Conservation (phyloP, 2,888 invertebrate species). For the Melanargia galathea region DNA sequence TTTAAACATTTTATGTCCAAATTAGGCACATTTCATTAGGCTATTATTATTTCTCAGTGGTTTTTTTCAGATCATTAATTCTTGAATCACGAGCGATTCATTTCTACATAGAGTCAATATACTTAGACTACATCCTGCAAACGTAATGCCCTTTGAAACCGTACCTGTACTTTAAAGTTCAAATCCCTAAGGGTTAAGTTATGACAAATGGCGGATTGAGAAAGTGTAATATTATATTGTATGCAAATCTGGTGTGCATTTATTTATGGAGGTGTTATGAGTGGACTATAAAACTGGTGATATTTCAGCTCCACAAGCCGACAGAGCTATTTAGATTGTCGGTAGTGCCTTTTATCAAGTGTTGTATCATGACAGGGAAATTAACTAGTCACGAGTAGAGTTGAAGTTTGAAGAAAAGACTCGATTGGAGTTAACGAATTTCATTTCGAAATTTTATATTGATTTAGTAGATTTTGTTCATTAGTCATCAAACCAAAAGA, state of each 20-base stretch:
- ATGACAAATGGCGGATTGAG: constrained; percentile 20
- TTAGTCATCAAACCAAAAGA: no score
- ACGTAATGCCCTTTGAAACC: not conserved
- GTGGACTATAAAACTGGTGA: constrained; percentile 29
- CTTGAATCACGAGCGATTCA: not conserved
- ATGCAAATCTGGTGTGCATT: constrained; percentile 22
- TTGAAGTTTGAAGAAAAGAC: not conserved
- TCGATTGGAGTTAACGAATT: not conserved
- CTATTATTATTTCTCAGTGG: no score
- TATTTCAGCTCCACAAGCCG: constrained; percentile 19
- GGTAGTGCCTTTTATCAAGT: constrained; percentile 15
- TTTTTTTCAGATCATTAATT: not conserved
- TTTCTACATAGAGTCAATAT: not conserved
- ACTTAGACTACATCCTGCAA: not conserved
- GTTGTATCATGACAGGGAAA: constrained; percentile 20
- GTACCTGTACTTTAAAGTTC: constrained; percentile 1
- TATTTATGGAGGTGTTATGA: constrained; percentile 29
- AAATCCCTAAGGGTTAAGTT: constrained; percentile 20
- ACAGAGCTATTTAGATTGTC: constrained; percentile 13
- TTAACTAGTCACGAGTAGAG: constrained; percentile 9
- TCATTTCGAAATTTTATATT: not conserved
- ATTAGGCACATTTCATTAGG: no score
- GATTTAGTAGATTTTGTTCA: no score
- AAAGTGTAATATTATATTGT: constrained; percentile 28
- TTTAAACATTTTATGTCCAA: no score